These are phyloP conservation scores for Acholoe squamosa DNA, from an alignment of 2,888 invertebrate species.

Conservation along the genomic window DNA sequence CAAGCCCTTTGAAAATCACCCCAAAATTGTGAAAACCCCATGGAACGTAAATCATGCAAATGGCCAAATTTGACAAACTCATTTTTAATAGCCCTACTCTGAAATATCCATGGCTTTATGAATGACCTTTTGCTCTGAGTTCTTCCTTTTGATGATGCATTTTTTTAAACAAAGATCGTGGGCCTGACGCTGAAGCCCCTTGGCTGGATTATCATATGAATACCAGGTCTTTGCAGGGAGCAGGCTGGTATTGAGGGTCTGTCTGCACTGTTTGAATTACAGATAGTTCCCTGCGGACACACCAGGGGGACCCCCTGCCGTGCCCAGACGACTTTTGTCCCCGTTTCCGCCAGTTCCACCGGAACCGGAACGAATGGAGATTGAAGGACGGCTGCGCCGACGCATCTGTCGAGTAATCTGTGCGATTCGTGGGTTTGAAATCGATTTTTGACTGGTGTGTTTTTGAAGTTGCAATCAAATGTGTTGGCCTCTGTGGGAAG, in stretches of 20 bases:
- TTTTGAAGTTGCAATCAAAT: background rate
- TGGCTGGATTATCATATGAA: constrained; percentile 20
- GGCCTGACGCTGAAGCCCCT: background rate
- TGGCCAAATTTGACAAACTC: background rate
- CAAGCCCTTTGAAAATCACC: background rate
- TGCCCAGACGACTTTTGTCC: background rate
- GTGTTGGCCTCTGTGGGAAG: background rate
- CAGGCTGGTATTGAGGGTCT: background rate
- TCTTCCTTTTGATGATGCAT: background rate
- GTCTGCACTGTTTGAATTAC: constrained; percentile 1
- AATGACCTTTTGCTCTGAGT: background rate
- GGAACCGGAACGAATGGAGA: constrained; percentile 33
- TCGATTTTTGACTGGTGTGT: constrained; percentile 12
- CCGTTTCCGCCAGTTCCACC: background rate
- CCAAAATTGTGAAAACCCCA: background rate
- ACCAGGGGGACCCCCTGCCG: background rate
- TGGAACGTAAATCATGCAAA: background rate
- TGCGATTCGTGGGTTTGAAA: background rate
- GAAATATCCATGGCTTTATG: background rate
- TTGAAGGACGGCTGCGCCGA: background rate
- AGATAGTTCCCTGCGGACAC: background rate
- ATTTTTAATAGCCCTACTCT: background rate
- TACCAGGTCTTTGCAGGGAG: background rate
- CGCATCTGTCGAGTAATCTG: constrained; percentile 38
- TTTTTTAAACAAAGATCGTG: background rate